Conservation (phyloP, 2,113 vertebrate species). For the Albula glossodonta region DNA sequence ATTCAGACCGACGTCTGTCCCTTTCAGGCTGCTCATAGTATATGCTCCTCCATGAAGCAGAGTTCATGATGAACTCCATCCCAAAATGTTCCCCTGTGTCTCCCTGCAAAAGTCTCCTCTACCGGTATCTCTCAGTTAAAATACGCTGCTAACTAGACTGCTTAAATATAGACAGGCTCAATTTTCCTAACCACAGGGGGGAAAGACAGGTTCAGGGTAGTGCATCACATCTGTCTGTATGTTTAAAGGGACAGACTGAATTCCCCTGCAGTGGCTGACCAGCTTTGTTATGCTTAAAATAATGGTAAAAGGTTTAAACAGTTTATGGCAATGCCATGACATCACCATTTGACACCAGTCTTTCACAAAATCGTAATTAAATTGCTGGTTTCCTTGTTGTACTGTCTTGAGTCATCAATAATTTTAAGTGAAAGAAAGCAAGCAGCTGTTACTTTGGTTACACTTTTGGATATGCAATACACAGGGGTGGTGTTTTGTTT, state of each 20-base stretch:
- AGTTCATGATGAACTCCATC: neutral
- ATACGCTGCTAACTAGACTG: neutral
- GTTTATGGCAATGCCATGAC: too few species aligned
- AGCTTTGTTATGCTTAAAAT: neutral
- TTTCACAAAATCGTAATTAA: too few species aligned
- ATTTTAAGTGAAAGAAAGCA: too few species aligned
- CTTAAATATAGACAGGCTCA: neutral
- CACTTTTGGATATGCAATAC: too few species aligned
- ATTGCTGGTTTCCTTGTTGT: too few species aligned
- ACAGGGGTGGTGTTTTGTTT: too few species aligned
- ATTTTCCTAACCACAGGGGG: neutral
- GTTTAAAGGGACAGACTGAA: neutral
- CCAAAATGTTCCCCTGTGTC: neutral
- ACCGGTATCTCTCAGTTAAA: neutral
- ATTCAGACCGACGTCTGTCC: neutral
- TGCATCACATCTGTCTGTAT: neutral
- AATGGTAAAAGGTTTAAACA: neutral
- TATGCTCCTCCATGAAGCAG: neutral
- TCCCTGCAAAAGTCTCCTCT: neutral
- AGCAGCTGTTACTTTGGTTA: too few species aligned
- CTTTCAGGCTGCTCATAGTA: neutral
- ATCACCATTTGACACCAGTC: too few species aligned
- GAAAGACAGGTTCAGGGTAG: neutral
- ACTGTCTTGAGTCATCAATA: too few species aligned
- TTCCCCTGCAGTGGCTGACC: neutral